A percentile compares a stretch with the other conserved stretches of the same genome.
Evolutionary conservation across 2,888 invertebrate species (phyloP).

Genomic region (Willowsia nigromaculata): DNA sequence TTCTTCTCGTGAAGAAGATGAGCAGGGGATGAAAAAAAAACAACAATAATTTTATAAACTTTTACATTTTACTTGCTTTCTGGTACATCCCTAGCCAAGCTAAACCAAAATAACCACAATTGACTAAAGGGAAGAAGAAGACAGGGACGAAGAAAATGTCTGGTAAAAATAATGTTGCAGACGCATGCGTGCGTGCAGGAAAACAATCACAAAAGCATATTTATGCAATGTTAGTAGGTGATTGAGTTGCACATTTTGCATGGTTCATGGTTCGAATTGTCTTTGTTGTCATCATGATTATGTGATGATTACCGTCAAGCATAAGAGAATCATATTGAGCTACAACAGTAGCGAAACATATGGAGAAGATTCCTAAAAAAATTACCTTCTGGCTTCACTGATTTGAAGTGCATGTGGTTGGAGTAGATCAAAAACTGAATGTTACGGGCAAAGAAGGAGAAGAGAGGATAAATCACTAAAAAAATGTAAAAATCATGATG

Average conservation of each 20-base stretch:
- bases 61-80: slow-evolving; percentile 29
- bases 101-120: slow-evolving; percentile 29
- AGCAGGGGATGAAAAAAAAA: not conserved
- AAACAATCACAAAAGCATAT: slow-evolving; percentile 16
- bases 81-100: slow-evolving; percentile 10
- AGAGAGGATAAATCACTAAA: not conserved
- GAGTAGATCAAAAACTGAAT: not conserved
- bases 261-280: slow-evolving; percentile 18
- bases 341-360: not conserved
- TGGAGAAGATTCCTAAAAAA: not conserved
- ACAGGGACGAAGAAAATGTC: not conserved
- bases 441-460: not conserved
- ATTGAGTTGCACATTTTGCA: not conserved
- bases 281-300: slow-evolving; percentile 14
- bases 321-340: not conserved
- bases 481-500: not conserved
- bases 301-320: not conserved
- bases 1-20: not conserved
- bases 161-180: slow-evolving; percentile 9
- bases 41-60: not conserved
- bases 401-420: not conserved
- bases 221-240: not conserved
- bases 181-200: slow-evolving; percentile 26
- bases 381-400: not conserved
- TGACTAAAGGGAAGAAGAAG: no score